Conservation (phyloP, 2,888 invertebrate genomes). For the Agelastica alni region DNA sequence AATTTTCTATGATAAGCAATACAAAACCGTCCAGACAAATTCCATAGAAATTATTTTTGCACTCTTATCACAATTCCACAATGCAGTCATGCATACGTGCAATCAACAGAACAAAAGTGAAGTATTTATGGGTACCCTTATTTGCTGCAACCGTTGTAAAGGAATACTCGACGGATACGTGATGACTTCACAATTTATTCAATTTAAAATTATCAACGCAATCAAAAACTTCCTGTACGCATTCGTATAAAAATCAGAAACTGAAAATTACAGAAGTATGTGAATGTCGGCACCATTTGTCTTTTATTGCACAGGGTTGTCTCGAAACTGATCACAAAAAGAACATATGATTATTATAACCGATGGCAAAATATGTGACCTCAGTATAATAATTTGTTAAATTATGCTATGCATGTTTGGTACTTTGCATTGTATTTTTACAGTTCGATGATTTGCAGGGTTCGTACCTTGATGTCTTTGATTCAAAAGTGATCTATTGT, state of each 20-base stretch:
- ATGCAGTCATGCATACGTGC: not conserved
- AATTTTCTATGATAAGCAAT: no score
- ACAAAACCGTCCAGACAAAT: no score
- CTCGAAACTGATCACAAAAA: no score
- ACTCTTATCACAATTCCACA: not conserved
- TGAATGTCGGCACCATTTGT: not conserved
- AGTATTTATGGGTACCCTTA: not conserved
- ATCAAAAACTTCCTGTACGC: constrained; percentile 19
- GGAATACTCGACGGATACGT: not conserved
- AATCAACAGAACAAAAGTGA: not conserved
- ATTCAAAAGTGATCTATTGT: no score
- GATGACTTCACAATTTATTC: constrained; percentile 5
- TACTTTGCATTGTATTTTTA: no score
- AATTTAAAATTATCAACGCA: constrained; percentile 20
- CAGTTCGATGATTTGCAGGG: no score
- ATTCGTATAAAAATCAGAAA: constrained; percentile 1
- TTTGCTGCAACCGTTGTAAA: not conserved
- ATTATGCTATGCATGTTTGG: no score
- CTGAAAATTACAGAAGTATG: not conserved
- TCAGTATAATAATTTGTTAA: not conserved
- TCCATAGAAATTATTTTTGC: no score
- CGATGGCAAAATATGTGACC: no score
- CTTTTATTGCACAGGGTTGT: not conserved
- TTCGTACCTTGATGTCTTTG: no score
- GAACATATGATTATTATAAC: no score